phyloP scores from a whole-genome alignment of 2,113 vertebrate species.

The Siphamia tubifer region DNA sequence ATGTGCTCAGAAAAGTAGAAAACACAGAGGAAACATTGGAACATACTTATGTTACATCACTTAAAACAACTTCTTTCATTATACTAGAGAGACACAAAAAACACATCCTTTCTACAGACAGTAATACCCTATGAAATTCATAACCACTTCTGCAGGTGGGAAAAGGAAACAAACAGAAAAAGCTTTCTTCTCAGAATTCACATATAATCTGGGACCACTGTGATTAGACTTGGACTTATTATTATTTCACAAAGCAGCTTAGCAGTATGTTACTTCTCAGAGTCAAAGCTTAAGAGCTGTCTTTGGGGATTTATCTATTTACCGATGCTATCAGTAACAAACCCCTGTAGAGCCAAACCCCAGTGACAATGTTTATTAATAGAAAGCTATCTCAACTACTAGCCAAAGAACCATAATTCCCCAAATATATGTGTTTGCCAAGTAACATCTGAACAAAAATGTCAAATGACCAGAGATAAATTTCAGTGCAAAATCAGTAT shows the following conservation, averaged over 20 bases:
- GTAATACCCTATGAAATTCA: conserved; percentile 13
- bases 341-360: conserved; percentile 18
- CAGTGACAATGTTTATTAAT: conserved; percentile 53
- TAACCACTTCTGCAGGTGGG: not conserved
- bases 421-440: conserved; percentile 17
- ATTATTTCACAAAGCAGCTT: conserved; percentile 10
- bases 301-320: conserved; percentile 44
- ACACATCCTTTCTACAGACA: not conserved
- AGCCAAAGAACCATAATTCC: conserved; percentile 31
- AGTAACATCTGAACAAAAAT: conserved; percentile 14
- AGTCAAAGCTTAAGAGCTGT: conserved; percentile 20
- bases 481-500: not conserved
- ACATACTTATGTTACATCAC: no score
- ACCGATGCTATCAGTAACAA: conserved; percentile 41
- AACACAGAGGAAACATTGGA: no score
- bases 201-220: conserved; percentile 25
- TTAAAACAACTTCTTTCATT: no score
- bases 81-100: no score
- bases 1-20: not conserved
- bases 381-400: conserved; percentile 33
- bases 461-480: not conserved
- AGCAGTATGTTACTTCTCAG: conserved; percentile 13
- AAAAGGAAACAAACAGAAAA: not conserved
- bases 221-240: conserved; percentile 23
- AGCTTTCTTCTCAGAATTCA: not conserved